Evolutionary conservation across 2,113 vertebrate species (phyloP).

Genomic region (Suricata suricatta): DNA sequence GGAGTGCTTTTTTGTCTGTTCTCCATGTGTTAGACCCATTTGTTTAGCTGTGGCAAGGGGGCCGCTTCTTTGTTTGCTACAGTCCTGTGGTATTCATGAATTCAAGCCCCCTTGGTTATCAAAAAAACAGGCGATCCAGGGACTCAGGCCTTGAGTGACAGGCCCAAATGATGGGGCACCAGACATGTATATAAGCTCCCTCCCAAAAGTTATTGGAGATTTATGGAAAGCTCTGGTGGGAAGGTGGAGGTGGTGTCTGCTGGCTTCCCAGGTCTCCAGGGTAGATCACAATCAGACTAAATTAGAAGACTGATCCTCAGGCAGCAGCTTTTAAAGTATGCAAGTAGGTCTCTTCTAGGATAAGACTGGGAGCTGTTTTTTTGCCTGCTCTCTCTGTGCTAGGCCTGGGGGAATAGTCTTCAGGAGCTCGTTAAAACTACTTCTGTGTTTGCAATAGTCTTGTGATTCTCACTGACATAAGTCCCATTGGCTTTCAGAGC

Average conservation of each 20-base stretch:
- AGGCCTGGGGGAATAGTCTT: neutral
- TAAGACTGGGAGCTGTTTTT: neutral
- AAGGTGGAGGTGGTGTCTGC: neutral
- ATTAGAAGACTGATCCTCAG: neutral
- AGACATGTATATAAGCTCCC: neutral
- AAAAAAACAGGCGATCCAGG: neutral
- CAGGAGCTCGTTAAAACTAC: neutral
- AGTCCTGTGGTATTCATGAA: neutral
- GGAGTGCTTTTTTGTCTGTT: neutral
- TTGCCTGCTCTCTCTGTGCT: neutral
- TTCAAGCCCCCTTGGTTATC: neutral
- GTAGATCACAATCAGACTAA: neutral
- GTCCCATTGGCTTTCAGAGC: neutral
- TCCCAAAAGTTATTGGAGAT: neutral
- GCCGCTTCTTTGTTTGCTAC: neutral
- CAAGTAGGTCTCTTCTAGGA: neutral
- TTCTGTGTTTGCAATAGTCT: neutral
- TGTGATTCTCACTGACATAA: neutral
- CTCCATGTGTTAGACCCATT: neutral
- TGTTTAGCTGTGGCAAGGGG: neutral
- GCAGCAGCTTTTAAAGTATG: neutral
- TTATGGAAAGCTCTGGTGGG: neutral
- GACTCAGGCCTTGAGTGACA: neutral
- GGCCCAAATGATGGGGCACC: neutral
- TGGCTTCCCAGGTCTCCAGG: neutral